These are phyloP conservation scores for Sycophila sp. DNA, from an alignment of 1,140 invertebrate genomes.

Conservation along the genomic window DNA sequence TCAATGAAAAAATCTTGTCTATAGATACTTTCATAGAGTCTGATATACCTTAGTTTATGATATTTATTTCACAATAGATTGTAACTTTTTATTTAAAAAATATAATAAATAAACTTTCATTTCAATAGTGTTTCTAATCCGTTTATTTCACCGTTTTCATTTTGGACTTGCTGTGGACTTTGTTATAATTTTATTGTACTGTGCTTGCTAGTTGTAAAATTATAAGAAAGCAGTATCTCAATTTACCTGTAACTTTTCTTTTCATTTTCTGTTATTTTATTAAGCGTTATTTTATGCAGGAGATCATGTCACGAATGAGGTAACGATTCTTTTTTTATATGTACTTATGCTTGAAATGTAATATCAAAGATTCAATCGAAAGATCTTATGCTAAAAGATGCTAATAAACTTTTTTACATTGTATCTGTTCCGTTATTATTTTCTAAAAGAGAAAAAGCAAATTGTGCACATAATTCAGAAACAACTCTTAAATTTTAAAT, in stretches of 20 bases:
- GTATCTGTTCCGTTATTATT: too few species aligned
- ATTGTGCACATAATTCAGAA: too few species aligned
- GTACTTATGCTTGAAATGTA: too few species aligned
- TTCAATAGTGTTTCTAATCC: slow-evolving; percentile 23
- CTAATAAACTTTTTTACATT: too few species aligned
- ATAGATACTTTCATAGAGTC: not conserved
- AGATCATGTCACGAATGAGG: too few species aligned
- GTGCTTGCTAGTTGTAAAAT: not conserved
- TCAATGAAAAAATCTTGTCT: not conserved
- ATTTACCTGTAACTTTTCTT: not conserved
- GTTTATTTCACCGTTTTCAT: slow-evolving; percentile 36
- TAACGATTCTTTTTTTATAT: too few species aligned
- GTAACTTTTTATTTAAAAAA: slow-evolving; percentile 27
- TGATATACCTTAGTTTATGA: slow-evolving; percentile 13
- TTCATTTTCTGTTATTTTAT: not conserved
- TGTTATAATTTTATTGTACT: slow-evolving; percentile 27
- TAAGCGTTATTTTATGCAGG: too few species aligned
- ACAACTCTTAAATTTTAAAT: too few species aligned
- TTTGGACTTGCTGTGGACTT: not conserved
- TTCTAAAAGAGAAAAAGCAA: too few species aligned
- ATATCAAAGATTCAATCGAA: too few species aligned
- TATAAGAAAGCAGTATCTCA: slow-evolving; percentile 1
- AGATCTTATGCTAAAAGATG: too few species aligned
- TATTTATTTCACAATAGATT: slow-evolving; percentile 15
- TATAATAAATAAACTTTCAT: slow-evolving; percentile 33